phyloP scores from a whole-genome alignment of 2,113 vertebrate genomes.

The Pandion haliaetus region DNA sequence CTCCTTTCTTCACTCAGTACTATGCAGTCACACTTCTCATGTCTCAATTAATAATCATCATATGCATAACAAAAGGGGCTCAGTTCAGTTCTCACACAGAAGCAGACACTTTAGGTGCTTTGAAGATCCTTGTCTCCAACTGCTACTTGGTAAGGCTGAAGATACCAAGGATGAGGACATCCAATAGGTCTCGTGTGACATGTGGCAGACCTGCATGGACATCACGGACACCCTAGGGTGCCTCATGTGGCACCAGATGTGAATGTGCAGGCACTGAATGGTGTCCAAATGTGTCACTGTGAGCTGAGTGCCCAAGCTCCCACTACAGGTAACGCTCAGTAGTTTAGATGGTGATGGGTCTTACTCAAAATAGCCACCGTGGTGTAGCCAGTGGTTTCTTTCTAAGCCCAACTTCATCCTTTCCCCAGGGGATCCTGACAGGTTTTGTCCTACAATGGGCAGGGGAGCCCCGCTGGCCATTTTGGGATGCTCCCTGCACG shows the following conservation, averaged over 20 bases:
- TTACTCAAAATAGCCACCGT: fast-evolving
- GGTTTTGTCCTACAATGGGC: background rate
- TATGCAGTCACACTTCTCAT: background rate
- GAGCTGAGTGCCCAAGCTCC: background rate
- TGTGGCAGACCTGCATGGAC: background rate
- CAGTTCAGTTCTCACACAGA: background rate
- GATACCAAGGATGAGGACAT: background rate
- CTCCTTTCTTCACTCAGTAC: background rate
- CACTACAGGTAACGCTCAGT: fast-evolving
- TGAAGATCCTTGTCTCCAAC: background rate
- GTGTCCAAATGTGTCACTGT: background rate
- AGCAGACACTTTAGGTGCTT: background rate
- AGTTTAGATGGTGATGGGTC: background rate
- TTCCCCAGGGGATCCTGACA: background rate
- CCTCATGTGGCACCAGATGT: background rate
- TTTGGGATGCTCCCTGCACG: background rate
- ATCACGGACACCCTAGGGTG: background rate
- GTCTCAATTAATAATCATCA: background rate
- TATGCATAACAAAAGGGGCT: background rate
- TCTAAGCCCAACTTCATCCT: background rate
- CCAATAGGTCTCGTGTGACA: background rate
- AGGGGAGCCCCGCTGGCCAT: background rate
- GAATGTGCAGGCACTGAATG: background rate
- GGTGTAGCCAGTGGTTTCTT: fast-evolving
- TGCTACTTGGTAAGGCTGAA: background rate